phyloP scores from a whole-genome alignment of 1,140 invertebrate species.

The Trichoplusia ni region DNA sequence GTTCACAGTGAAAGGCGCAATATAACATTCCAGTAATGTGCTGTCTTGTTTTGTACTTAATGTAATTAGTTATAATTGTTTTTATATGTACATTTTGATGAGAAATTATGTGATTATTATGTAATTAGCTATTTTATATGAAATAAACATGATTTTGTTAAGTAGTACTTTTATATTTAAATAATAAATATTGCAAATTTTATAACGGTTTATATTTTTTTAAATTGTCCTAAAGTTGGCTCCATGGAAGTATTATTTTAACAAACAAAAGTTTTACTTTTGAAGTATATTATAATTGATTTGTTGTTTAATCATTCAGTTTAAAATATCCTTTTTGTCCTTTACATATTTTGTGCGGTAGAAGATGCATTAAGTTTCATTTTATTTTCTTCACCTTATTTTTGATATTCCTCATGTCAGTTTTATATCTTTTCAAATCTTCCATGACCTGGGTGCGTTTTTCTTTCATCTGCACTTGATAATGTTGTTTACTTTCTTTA shows the following conservation, averaged over 20 bases:
- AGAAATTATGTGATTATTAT: conserved; percentile 61
- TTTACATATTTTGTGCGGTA: too few relatives aligned
- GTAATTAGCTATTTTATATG: conserved; percentile 39
- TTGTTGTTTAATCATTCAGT: too few relatives aligned
- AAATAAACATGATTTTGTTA: conserved; percentile 62
- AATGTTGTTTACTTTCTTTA: conserved; percentile 77
- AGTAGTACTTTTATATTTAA: conserved; percentile 68
- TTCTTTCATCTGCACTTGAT: conserved; percentile 68
- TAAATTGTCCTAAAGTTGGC: conserved; percentile 21
- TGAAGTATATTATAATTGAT: too few relatives aligned
- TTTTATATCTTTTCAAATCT: conserved; percentile 78
- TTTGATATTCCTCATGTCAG: conserved; percentile 78
- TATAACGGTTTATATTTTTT: conserved; percentile 29
- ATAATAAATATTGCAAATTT: conserved; percentile 59
- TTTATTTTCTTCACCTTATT: conserved; percentile 77
- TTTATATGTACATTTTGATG: conserved; percentile 73
- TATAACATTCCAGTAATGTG: conserved; percentile 74
- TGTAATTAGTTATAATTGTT: conserved; percentile 51
- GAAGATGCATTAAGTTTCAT: conserved; percentile 40
- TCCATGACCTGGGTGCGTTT: conserved; percentile 76
- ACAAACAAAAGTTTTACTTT: too few relatives aligned
- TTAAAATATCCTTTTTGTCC: too few relatives aligned
- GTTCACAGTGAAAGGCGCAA: conserved; percentile 27
- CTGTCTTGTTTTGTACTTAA: conserved; percentile 77
- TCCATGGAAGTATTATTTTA: too few relatives aligned